Conservation (phyloP, 2,797 vertebrate genomes). For the Scolopax bukidnonensis region DNA sequence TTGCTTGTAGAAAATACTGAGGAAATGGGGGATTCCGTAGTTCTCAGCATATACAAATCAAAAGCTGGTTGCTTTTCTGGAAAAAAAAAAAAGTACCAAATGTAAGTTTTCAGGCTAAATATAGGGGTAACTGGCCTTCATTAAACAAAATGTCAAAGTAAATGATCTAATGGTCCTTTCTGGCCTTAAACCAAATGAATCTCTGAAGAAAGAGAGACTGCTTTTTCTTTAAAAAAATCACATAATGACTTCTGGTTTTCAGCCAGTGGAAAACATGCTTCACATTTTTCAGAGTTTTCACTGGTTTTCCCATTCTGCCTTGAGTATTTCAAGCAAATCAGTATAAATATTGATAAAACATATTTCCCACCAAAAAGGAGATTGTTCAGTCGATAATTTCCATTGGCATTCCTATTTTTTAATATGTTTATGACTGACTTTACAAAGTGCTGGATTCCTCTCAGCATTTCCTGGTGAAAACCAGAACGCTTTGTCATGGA, state of each 20-base stretch:
- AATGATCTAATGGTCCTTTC: background rate
- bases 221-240: background rate
- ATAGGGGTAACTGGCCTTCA: background rate
- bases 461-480: background rate
- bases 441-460: background rate
- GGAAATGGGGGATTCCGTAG: background rate
- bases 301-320: background rate
- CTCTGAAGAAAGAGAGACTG: background rate
- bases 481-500: background rate
- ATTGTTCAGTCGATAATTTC: conserved; percentile 15
- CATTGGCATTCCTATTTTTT: background rate
- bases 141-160: background rate
- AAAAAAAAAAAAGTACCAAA: background rate
- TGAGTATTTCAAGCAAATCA: conserved; percentile 8
- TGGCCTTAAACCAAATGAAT: background rate
- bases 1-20: background rate
- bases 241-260: background rate
- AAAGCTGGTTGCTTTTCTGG: background rate
- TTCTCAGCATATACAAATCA: background rate
- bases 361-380: conserved; percentile 39
- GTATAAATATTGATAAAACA: conserved; percentile 30
- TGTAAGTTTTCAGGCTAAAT: background rate
- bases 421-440: background rate
- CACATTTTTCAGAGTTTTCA: conserved; percentile 1
- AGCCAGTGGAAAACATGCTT: conserved; percentile 16